Base-by-base conservation (phyloP, 2,797 vertebrate genomes). In the Balearica regulorum region DNA sequence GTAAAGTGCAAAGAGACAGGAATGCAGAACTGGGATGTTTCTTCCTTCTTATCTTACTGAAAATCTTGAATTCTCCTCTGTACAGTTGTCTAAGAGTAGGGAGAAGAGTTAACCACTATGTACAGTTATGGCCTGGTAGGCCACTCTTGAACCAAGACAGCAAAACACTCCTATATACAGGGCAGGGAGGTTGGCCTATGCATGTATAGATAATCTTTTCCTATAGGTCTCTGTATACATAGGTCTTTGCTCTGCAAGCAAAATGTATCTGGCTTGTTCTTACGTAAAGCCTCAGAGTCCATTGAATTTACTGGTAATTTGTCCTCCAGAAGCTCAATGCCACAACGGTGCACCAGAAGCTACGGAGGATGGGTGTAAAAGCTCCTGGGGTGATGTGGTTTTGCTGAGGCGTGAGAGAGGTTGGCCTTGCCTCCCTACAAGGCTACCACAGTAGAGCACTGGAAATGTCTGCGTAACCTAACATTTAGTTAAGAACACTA, bases 161-260 rank as follows among this genome's bases (percentile, higher is more conserved):
- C 43, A 58, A 41, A 69, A 7, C 28, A 6, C 16, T 57, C 29
- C 29, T 25, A 13, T 37, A 10, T 41, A 46, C 3, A 41, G 39
- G n/a, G 29, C 8, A 58, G 22, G 6, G 3, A 8, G 8, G 15
- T 39, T 6, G 8, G 10, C 55, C 43, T 51, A 3, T 41, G 39
- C 1, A 0, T 15, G 7, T 41, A 39, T 37, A 62, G 43, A 26
- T 35, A 55, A 26, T 49, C 5, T 53, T 68, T 73, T 58, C 22
- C n/a, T 0, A 0, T n/a, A 37, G 26, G 29, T 46, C 4, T 73
- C 21, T 57, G 33, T 20, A 11, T 69, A 22, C 3, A 3, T 37
- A 46, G 7, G 6, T 25, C 13, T 79, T 35, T 48, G 22, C 44
- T 81, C n/a, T 65, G n/a, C 33, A 39, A 48, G 31, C 16, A 70